Evolutionary conservation across 1,140 invertebrate genomes (phyloP).

Genomic region (Philotrypesis tridentata): DNA sequence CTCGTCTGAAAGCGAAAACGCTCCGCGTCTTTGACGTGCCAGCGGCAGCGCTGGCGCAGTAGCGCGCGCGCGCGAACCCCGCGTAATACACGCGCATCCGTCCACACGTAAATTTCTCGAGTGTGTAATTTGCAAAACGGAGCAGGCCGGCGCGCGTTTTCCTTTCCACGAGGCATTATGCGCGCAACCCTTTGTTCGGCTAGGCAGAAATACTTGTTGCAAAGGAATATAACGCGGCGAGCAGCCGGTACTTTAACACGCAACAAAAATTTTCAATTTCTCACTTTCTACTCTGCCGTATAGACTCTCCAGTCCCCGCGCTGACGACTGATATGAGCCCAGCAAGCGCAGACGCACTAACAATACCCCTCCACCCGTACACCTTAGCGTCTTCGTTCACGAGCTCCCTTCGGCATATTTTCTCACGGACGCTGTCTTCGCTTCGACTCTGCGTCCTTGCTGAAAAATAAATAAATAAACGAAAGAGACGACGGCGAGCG

Average conservation of each 20-base stretch:
- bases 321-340: not conserved
- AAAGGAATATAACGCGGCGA: not conserved
- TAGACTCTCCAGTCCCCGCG: too few relatives aligned
- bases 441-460: not conserved
- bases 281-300: slow-evolving; percentile 16
- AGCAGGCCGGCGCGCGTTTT: not conserved
- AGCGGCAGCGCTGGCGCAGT: not conserved
- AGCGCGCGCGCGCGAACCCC: too few relatives aligned
- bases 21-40: slow-evolving; percentile 14
- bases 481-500: too few relatives aligned
- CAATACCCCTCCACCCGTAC: not conserved
- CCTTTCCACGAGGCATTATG: slow-evolving; percentile 5
- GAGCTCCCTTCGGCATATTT: not conserved
- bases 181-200: slow-evolving; percentile 7
- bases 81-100: too few relatives aligned
- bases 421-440: not conserved
- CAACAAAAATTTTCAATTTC: slow-evolving; percentile 39
- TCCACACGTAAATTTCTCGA: slow-evolving; percentile 1
- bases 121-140: slow-evolving; percentile 32
- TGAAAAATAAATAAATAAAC: too few relatives aligned
- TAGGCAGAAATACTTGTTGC: slow-evolving; percentile 5
- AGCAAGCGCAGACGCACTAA: not conserved
- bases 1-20: not conserved
- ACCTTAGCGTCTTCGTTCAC: not conserved
- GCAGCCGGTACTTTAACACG: not conserved